Conservation (phyloP, 2,888 invertebrate species). For the Drosophila anomalata region DNA sequence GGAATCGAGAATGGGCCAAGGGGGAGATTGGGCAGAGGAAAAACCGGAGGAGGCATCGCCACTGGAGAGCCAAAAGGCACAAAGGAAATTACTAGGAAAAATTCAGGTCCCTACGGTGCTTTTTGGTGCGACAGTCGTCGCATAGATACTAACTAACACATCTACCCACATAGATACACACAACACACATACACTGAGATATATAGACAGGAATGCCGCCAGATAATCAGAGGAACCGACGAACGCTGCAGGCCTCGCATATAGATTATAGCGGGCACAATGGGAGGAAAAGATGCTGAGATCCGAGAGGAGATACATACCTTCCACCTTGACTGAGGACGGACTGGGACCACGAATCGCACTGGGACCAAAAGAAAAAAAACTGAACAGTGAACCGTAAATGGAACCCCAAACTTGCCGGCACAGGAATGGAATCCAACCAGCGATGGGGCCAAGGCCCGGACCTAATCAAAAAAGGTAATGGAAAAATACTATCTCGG, state of each 20-base stretch:
- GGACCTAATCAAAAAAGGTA: constrained; percentile 71
- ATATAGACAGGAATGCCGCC: constrained; percentile 13
- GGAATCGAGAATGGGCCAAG: constrained; percentile 23
- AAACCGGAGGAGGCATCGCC: constrained; percentile 6
- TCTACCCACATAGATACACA: constrained; percentile 27
- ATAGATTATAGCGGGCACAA: constrained; percentile 71
- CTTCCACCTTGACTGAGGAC: constrained; percentile 41
- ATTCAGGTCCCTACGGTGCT: constrained; percentile 78
- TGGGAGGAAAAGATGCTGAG: constrained; percentile 54
- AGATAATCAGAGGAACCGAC: constrained; percentile 33
- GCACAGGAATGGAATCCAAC: constrained; percentile 15
- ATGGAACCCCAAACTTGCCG: constrained; percentile 7
- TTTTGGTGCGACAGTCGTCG: constrained; percentile 73
- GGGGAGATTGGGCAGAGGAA: constrained; percentile 9
- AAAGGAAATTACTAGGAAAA: constrained; percentile 78
- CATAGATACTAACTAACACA: constrained; percentile 45
- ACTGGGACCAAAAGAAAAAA: constrained; percentile 1
- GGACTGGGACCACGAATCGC: constrained; percentile 7
- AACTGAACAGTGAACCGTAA: constrained; percentile 12
- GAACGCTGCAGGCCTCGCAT: constrained; percentile 56
- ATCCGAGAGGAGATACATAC: constrained; percentile 58
- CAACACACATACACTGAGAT: constrained; percentile 11
- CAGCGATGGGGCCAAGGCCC: constrained; percentile 40
- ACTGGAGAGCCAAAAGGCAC: constrained; percentile 46
- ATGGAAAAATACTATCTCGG: constrained; percentile 68